phyloP scores from a whole-genome alignment of 2,113 vertebrate genomes.

The human region DNA sequence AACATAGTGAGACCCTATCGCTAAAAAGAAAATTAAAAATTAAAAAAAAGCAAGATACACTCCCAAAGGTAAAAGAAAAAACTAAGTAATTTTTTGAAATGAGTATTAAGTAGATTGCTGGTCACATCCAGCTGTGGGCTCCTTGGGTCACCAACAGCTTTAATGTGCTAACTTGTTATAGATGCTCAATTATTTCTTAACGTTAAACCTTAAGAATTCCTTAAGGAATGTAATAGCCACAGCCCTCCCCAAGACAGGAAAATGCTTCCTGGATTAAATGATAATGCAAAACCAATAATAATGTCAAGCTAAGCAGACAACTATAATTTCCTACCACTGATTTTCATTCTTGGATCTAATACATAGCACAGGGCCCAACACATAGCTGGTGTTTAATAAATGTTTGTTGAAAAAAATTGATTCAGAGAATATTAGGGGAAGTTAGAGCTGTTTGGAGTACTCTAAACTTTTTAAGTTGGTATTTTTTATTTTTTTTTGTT shows the following conservation, averaged over 20 bases:
- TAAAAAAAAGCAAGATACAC: not conserved
- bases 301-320: not conserved
- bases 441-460: not conserved
- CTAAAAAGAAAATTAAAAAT: too few species aligned
- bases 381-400: not conserved
- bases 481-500: not conserved
- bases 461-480: not conserved
- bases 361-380: not conserved
- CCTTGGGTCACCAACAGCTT: not conserved
- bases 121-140: not conserved
- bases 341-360: not conserved
- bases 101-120: not conserved
- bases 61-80: not conserved
- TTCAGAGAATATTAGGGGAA: not conserved
- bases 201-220: not conserved
- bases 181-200: not conserved
- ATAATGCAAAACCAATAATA: not conserved
- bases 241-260: not conserved
- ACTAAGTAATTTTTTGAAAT: not conserved
- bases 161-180: not conserved
- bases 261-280: not conserved
- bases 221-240: not conserved
- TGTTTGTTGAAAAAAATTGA: not conserved
- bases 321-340: not conserved
- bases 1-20: too few species aligned